Conservation (phyloP, 2,113 vertebrate species). For the Peucedramus taeniatus region DNA sequence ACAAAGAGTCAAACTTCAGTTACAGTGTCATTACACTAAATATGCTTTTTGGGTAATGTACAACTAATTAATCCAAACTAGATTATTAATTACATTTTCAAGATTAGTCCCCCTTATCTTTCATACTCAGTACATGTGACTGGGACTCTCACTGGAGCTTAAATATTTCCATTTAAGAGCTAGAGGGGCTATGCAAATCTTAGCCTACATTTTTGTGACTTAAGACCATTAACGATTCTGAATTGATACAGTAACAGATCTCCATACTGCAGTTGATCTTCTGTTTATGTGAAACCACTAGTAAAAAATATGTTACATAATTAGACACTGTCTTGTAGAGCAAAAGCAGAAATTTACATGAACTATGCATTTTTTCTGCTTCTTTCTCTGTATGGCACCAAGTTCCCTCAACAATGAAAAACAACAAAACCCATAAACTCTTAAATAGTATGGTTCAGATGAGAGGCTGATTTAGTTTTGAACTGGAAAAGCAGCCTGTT, state of each 20-base stretch:
- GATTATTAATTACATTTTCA: neutral
- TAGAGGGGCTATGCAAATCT: neutral
- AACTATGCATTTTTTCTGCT: neutral
- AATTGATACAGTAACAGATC: neutral
- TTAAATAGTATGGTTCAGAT: neutral
- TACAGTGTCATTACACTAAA: neutral
- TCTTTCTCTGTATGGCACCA: neutral
- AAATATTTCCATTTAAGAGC: neutral
- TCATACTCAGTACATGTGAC: neutral
- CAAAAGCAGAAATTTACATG: neutral
- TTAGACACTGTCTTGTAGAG: neutral
- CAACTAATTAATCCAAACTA: neutral
- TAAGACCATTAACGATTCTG: neutral
- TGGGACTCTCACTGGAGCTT: neutral
- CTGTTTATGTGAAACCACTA: neutral
- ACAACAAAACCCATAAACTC: neutral
- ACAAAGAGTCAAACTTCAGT: neutral
- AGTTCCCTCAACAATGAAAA: neutral
- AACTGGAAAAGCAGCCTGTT: neutral
- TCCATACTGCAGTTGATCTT: neutral
- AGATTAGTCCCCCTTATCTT: neutral
- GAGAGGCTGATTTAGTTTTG: neutral
- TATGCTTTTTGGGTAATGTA: neutral
- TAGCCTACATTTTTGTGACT: neutral
- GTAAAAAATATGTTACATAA: neutral